Conservation (phyloP, 2,797 vertebrate species). For the Macropus fuliginosus region DNA sequence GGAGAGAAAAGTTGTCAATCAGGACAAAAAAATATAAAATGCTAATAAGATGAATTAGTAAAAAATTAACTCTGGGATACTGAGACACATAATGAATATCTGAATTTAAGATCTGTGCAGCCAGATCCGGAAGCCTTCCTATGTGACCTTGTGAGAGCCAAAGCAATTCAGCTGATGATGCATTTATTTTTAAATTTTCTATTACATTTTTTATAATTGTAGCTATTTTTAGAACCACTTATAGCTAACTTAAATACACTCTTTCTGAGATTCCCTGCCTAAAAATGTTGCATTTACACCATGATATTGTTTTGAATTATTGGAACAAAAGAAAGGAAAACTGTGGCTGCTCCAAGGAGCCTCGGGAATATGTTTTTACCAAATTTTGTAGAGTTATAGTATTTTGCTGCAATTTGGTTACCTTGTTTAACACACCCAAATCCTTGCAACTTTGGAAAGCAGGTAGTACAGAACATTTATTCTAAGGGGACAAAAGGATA, state of each 20-base stretch:
- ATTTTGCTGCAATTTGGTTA: rapidly evolving
- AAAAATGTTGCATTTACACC: background rate
- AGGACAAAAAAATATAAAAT: background rate
- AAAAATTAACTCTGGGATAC: background rate
- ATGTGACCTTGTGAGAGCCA: rapidly evolving
- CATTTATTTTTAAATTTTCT: background rate
- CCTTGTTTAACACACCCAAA: background rate
- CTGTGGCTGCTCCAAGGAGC: background rate
- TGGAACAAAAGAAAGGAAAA: background rate
- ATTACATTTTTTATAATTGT: background rate
- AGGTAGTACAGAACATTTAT: background rate
- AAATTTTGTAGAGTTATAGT: background rate
- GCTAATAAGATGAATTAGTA: background rate
- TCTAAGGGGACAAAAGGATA: background rate
- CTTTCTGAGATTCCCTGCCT: background rate
- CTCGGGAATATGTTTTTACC: background rate
- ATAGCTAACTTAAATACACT: background rate
- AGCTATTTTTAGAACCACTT: background rate
- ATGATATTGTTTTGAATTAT: background rate
- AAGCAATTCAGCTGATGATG: rapidly evolving
- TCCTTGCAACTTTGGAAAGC: background rate
- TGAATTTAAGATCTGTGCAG: background rate
- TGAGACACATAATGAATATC: background rate
- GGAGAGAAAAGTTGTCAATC: background rate
- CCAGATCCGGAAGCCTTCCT: background rate